Evolutionary conservation across 2,888 invertebrate species (phyloP).

Genomic region (Xestobium rufovillosum): DNA sequence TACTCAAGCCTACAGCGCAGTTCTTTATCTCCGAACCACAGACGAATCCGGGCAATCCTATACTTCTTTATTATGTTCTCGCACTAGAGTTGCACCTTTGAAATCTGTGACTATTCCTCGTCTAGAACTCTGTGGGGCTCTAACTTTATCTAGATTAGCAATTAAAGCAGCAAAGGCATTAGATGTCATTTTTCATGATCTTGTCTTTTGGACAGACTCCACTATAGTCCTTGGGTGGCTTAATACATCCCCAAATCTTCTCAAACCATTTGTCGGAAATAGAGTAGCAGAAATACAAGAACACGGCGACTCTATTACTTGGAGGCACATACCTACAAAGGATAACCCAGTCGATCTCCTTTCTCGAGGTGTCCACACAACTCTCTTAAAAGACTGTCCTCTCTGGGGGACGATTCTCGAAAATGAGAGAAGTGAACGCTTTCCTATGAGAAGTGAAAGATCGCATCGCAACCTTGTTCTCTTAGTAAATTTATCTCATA

Average conservation of each 20-base stretch:
- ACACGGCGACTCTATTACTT: neutral
- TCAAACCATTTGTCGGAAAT: conserved; percentile 6
- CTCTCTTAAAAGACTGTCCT: neutral
- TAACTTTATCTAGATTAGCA: neutral
- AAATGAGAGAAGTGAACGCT: no score
- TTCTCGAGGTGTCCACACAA: neutral
- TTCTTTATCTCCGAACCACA: conserved; percentile 1
- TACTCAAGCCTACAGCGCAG: neutral
- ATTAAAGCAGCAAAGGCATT: neutral
- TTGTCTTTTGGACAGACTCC: no score
- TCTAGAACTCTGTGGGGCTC: conserved; percentile 7
- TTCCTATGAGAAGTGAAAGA: no score
- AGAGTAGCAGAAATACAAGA: conserved; percentile 4
- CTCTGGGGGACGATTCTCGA: no score
- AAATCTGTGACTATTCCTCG: conserved; percentile 7
- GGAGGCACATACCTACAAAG: conserved; percentile 4
- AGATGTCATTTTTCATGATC: neutral
- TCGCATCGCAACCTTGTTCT: no score
- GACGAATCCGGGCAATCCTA: neutral
- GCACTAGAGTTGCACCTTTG: conserved; percentile 7
- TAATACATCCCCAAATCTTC: neutral
- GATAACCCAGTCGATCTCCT: conserved; percentile 5
- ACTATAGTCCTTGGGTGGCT: no score
- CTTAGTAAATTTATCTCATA: no score
- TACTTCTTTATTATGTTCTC: neutral